Percentiles rank a stretch among this genome's conserved stretches.
These are phyloP conservation scores for Drosophila athabasca DNA, from an alignment of 1,140 invertebrate species.

Conservation along the genomic window DNA sequence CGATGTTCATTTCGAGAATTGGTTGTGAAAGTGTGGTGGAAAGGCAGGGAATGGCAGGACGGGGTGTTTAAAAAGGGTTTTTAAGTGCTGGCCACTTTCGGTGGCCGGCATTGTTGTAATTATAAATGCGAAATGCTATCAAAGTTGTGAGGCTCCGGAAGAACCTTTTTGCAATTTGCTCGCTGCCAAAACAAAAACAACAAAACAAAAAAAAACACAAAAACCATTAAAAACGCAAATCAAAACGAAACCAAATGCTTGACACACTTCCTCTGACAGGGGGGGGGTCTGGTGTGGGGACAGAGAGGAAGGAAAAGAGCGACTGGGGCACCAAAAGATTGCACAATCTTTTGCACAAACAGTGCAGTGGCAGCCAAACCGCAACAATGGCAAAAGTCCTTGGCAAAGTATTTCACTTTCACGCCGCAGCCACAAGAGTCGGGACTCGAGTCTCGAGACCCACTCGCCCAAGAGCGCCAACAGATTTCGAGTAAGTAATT, in stretches of 20 bases:
- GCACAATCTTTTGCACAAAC: slow-evolving; percentile 58
- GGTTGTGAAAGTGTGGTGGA: background rate
- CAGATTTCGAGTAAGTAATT: slow-evolving; percentile 79
- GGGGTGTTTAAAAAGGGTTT: slow-evolving; percentile 9
- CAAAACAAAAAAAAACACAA: too few relatives aligned
- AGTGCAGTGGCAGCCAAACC: slow-evolving; percentile 52
- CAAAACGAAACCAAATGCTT: slow-evolving; percentile 60
- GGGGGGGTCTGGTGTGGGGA: too few relatives aligned
- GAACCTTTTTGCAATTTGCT: slow-evolving; percentile 19
- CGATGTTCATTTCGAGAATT: slow-evolving; percentile 24
- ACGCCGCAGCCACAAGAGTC: slow-evolving; percentile 68
- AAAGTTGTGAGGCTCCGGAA: slow-evolving; percentile 23
- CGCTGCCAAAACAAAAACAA: slow-evolving; percentile 15
- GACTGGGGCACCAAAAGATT: slow-evolving; percentile 15
- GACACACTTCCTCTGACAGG: slow-evolving; percentile 57
- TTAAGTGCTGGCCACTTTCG: slow-evolving; percentile 38
- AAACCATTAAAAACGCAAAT: slow-evolving; percentile 50
- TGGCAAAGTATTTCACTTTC: slow-evolving; percentile 78
- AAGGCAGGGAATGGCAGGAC: too few relatives aligned
- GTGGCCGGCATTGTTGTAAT: slow-evolving; percentile 43
- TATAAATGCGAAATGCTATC: slow-evolving; percentile 31
- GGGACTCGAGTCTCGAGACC: slow-evolving; percentile 63
- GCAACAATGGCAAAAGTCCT: slow-evolving; percentile 75
- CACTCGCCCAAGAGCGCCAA: slow-evolving; percentile 29
- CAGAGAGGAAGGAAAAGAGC: background rate